Evolutionary conservation across 1,140 invertebrate genomes (phyloP).

Genomic region (Phortica variegata): DNA sequence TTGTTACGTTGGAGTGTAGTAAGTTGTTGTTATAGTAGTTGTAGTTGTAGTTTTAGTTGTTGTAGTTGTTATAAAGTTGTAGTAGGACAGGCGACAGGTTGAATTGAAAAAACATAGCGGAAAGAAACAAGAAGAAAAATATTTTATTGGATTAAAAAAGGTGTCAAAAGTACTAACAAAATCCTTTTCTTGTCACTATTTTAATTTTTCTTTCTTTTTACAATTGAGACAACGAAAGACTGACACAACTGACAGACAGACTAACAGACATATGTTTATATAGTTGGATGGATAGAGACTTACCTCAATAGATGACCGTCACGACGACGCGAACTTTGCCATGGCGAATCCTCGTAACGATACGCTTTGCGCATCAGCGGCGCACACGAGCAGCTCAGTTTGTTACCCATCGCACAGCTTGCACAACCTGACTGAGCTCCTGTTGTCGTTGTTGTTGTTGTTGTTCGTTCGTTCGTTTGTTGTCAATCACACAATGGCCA

Average conservation of each 20-base stretch:
- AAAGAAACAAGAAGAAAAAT: conserved; percentile 48
- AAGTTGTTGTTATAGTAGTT: conserved; percentile 21
- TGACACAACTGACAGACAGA: background rate
- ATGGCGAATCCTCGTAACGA: conserved; percentile 90
- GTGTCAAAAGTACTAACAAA: conserved; percentile 43
- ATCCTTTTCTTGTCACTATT: conserved; percentile 17
- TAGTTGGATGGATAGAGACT: conserved; percentile 17
- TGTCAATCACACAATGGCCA: too few species aligned
- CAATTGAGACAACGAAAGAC: conserved; percentile 30
- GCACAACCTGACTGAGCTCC: conserved; percentile 51
- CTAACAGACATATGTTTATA: background rate
- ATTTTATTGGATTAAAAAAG: conserved; percentile 46
- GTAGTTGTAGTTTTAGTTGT: conserved; percentile 11
- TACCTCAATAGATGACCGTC: conserved; percentile 92
- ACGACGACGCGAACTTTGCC: conserved; percentile 80
- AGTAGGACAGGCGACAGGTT: too few species aligned
- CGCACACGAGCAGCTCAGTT: conserved; percentile 91
- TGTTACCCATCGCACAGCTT: conserved; percentile 85
- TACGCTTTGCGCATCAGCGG: conserved; percentile 91
- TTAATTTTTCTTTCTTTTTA: conserved; percentile 12
- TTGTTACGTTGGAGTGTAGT: conserved; percentile 1
- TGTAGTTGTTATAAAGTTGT: conserved; percentile 37
- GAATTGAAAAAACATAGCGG: background rate
- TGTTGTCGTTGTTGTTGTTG: too few species aligned
- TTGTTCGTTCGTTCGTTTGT: background rate